Percentiles rank a stretch among this genome's conserved stretches.
Evolutionary conservation across 2,888 invertebrate species (phyloP).

Genomic region (Phortica magna): DNA sequence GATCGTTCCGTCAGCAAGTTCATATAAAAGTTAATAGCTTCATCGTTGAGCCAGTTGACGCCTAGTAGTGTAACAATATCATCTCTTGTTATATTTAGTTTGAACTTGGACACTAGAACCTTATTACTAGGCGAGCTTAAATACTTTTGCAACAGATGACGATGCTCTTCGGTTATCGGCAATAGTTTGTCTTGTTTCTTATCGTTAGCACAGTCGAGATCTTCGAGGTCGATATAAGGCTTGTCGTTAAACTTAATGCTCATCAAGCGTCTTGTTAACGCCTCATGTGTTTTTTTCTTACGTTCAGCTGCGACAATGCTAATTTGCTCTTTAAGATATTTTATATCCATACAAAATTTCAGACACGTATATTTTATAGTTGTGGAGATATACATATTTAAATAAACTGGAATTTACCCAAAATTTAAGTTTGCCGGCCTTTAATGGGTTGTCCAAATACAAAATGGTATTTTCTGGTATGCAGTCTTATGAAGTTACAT

Average conservation of each 20-base stretch:
- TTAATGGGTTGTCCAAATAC: too few species aligned
- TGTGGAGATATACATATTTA: too few species aligned
- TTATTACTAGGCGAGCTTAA: conserved; percentile 82
- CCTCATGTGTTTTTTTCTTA: conserved; percentile 78
- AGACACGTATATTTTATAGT: too few species aligned
- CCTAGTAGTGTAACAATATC: conserved; percentile 85
- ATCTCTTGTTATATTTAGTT: conserved; percentile 83
- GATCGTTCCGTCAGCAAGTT: conserved; percentile 91
- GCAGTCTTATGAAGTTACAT: too few species aligned
- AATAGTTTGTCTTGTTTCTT: not conserved
- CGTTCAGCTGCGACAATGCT: conserved; percentile 65
- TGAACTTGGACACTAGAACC: conserved; percentile 78
- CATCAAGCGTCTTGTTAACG: conserved; percentile 77
- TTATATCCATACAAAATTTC: too few species aligned
- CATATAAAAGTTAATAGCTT: conserved; percentile 98
- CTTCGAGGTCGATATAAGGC: not conserved
- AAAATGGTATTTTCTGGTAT: too few species aligned
- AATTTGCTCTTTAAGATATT: too few species aligned
- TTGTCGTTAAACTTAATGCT: not conserved
- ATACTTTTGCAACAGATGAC: conserved; percentile 80
- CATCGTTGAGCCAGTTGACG: conserved; percentile 95
- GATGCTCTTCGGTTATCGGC: conserved; percentile 83
- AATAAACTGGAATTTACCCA: too few species aligned
- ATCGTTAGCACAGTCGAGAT: not conserved
- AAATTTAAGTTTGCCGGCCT: too few species aligned